These are phyloP conservation scores for Bergia sp. DNA, from an alignment of 92 coral and sea anemone genomes.

Conservation along the genomic window DNA sequence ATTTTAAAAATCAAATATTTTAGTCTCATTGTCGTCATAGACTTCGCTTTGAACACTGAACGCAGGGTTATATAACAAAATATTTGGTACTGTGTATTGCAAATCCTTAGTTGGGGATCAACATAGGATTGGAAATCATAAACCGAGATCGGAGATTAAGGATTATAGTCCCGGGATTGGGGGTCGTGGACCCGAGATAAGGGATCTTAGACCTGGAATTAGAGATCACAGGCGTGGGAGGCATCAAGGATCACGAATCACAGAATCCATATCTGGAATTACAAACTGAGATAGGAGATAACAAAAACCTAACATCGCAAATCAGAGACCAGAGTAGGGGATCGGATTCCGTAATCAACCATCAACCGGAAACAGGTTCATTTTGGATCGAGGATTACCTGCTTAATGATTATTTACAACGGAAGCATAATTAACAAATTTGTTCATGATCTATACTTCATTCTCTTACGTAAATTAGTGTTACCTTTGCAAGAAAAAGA, in stretches of 20 bases:
- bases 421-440: slow-evolving; percentile 9
- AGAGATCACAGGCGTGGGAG: neutral
- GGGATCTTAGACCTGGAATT: neutral
- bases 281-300: neutral
- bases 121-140: neutral
- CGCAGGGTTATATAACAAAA: neutral
- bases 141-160: neutral
- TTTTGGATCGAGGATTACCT: too few species aligned
- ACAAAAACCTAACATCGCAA: neutral
- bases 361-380: too few species aligned
- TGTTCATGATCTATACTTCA: neutral
- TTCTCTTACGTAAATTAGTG: neutral
- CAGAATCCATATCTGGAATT: neutral
- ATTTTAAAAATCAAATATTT: too few species aligned
- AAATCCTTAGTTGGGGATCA: neutral
- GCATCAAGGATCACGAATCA: too few species aligned
- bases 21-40: too few species aligned
- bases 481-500: slow-evolving; percentile 17
- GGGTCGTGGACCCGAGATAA: neutral
- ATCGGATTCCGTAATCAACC: too few species aligned
- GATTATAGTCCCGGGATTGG: neutral
- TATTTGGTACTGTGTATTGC: neutral
- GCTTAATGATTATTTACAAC: too few species aligned
- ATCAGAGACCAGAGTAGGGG: too few species aligned
- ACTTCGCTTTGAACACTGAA: neutral